Base-by-base conservation (phyloP, 2,797 vertebrate species). In the Argentina silus region DNA sequence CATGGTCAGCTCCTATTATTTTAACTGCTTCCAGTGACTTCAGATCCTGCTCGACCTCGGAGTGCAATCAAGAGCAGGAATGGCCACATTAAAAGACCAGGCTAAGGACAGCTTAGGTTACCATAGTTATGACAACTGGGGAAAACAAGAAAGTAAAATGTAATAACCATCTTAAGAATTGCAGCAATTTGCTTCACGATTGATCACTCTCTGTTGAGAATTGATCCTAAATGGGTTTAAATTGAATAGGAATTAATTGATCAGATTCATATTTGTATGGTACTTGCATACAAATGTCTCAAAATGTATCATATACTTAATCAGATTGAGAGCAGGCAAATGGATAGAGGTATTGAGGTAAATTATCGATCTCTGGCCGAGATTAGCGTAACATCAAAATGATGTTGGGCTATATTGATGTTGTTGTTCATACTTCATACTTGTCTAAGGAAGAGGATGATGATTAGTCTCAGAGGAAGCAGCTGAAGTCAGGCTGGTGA, bases 1-100 rank as follows among this genome's bases (percentile, higher is more conserved):
- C 86, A 94, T 95, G 91, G 83, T 90, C 86, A 91, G 85, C 90
- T 94, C 92, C 87, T 94, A 94, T 94, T 94, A 94, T 93, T 95
- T 95, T 95, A 96, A 97, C 95, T 95, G 92, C 93, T 96, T 96
- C 95, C 95, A 96, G 95, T 93, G 93, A 93, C 93, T 93, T 93
- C 92, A 94, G 93, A 94, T 95, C 93, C 92, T 72, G 78, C 86
- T 90, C 89, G 92, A 95, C 94, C 94, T 94, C 91, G 84, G 91
- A 94, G 93, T 87, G 92, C 94, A 95, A 94, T 96, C 95, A 95
- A 85, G 88, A 90, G 91, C 90, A 87, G 87, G 91, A 93, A 90
- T 83, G 91, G 90, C 77, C 89, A 79, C 86, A 81, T 89, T 90
- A 87, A 86, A 79, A 87, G 63, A 67, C 48, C 78, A 36, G 79